phyloP scores from a whole-genome alignment of 2,113 vertebrate genomes.

The Anarhynchus alexandrinus region DNA sequence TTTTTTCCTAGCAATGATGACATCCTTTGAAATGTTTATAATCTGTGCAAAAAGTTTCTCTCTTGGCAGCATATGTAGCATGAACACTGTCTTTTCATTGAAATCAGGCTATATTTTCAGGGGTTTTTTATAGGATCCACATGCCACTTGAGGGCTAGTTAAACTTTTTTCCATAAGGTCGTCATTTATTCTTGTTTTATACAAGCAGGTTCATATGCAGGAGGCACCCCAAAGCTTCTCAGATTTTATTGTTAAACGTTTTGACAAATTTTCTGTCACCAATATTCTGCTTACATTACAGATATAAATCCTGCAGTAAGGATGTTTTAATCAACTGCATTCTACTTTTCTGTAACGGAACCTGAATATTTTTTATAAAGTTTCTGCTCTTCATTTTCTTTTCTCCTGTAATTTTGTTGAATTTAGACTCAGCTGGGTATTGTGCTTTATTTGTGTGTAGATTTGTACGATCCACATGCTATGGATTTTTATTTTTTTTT shows the following conservation, averaged over 20 bases:
- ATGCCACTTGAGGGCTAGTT: neutral
- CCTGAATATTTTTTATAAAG: neutral
- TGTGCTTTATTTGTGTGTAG: neutral
- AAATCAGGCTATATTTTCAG: neutral
- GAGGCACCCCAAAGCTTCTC: neutral
- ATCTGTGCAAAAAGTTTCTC: neutral
- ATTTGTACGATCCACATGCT: neutral
- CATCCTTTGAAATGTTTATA: neutral
- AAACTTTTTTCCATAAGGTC: neutral
- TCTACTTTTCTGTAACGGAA: neutral
- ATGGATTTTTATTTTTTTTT: neutral
- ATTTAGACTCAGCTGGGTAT: neutral
- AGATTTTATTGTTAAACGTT: neutral
- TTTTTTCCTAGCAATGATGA: neutral
- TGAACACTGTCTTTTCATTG: neutral
- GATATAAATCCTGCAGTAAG: neutral
- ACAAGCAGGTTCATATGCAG: neutral
- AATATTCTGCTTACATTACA: neutral
- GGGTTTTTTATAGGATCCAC: neutral
- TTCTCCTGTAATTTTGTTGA: neutral
- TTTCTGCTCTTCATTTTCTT: neutral
- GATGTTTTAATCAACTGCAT: neutral
- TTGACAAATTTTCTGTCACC: neutral
- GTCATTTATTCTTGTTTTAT: neutral
- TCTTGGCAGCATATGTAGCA: neutral